phyloP scores from a whole-genome alignment of 1,140 invertebrate species.

The Theocolax elegans region DNA sequence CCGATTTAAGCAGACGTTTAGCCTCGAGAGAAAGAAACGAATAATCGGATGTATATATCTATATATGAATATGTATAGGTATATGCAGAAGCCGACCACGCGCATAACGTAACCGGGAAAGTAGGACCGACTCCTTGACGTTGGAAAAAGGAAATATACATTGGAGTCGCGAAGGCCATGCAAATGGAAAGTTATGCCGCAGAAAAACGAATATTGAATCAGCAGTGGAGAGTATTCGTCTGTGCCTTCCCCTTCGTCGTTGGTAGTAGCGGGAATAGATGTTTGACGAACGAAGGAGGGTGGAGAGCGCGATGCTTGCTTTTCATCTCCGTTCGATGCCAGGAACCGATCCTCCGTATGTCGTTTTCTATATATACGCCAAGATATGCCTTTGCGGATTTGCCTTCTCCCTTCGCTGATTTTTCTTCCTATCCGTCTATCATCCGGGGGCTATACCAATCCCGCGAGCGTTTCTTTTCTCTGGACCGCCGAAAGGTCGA shows the following conservation, averaged over 20 bases:
- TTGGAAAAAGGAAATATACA: slow-evolving; percentile 47
- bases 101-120: not conserved
- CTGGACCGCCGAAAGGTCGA: slow-evolving; percentile 26
- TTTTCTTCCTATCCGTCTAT: not conserved
- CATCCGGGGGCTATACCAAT: slow-evolving; percentile 6
- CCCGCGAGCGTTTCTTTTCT: slow-evolving; percentile 33
- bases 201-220: slow-evolving; percentile 67
- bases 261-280: slow-evolving; percentile 44
- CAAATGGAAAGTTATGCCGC: slow-evolving; percentile 66
- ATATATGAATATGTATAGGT: not conserved
- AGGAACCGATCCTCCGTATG: slow-evolving; percentile 48
- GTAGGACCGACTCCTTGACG: slow-evolving; percentile 40
- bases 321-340: slow-evolving; percentile 58
- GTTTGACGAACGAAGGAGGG: slow-evolving; percentile 34
- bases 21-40: not conserved
- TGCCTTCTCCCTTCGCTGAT: not conserved
- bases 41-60: not conserved
- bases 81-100: not conserved
- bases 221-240: slow-evolving; percentile 48
- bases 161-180: slow-evolving; percentile 53
- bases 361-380: slow-evolving; percentile 41
- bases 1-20: too few relatives aligned
- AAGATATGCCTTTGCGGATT: slow-evolving; percentile 18
- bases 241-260: too few relatives aligned
- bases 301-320: slow-evolving; percentile 54